A percentile compares a stretch with the other conserved stretches of the same genome.
Evolutionary conservation across 1,140 invertebrate genomes (phyloP).

Genomic region (Drosophila malerkotliana): DNA sequence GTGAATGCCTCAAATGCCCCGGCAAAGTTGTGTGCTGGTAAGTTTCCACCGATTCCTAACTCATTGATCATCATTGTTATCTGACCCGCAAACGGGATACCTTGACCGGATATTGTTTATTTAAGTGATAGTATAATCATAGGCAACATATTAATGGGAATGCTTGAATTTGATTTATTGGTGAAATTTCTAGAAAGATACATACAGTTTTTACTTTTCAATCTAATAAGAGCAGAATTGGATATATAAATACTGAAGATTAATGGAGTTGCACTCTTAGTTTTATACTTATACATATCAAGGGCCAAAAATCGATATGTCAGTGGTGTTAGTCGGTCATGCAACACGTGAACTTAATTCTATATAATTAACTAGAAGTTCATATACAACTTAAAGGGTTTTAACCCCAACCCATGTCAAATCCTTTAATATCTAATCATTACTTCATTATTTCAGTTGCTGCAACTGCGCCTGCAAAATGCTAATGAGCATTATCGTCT

Average conservation of each 20-base stretch:
- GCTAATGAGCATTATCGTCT: conserved; percentile 69
- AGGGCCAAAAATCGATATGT: too few species aligned
- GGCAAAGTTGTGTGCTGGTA: conserved; percentile 79
- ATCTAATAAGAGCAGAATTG: too few species aligned
- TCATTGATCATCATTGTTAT: conserved; percentile 18
- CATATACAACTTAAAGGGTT: too few species aligned
- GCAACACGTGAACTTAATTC: too few species aligned
- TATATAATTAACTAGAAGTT: too few species aligned
- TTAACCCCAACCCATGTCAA: too few species aligned
- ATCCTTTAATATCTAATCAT: too few species aligned
- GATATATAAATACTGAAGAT: too few species aligned
- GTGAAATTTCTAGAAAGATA: background rate
- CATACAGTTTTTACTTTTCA: too few species aligned
- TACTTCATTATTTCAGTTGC: conserved; percentile 51
- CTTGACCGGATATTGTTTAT: conserved; percentile 5
- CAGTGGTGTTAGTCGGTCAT: too few species aligned
- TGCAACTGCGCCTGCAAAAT: conserved; percentile 77
- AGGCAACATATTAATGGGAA: background rate
- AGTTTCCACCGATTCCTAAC: conserved; percentile 44
- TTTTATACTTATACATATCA: too few species aligned
- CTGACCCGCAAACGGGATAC: background rate
- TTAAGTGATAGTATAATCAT: background rate
- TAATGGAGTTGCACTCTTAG: too few species aligned
- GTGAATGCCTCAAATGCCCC: conserved; percentile 76
- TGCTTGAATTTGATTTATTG: background rate